Percentiles rank a stretch among this genome's conserved stretches.
Conservation (phyloP, 2,888 invertebrate species). For the Perizoma affinitatum region DNA sequence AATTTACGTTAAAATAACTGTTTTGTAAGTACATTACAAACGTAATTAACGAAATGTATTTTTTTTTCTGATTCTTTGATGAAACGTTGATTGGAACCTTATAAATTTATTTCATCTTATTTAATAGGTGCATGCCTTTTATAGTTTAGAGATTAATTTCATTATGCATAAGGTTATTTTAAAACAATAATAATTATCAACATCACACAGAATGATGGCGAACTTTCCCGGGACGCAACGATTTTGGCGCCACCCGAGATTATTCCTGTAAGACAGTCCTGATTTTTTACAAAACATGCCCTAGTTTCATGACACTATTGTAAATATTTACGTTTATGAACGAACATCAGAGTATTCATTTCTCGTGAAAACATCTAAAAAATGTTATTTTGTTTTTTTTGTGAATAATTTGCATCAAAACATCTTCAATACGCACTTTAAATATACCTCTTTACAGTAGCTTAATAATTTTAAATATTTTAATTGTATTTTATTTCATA, state of each 20-base stretch:
- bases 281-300: conserved; percentile 40
- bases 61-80: too few relatives aligned
- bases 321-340: conserved; percentile 46
- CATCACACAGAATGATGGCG: conserved; percentile 33
- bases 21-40: too few relatives aligned
- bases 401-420: conserved; percentile 10
- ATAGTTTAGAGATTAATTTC: neutral
- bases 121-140: neutral
- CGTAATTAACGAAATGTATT: too few relatives aligned
- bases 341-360: neutral
- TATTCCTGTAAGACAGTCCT: conserved; percentile 57
- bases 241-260: conserved; percentile 52
- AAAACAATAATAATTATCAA: conserved; percentile 17
- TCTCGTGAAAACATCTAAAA: conserved; percentile 2
- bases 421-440: neutral
- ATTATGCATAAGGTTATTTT: neutral
- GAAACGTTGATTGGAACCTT: too few relatives aligned
- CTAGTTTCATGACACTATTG: conserved; percentile 45
- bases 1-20: too few relatives aligned
- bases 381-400: conserved; percentile 11
- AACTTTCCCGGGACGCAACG: conserved; percentile 46
- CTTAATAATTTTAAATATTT: too few relatives aligned
- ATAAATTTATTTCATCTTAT: neutral
- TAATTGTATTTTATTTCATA: too few relatives aligned
- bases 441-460: too few relatives aligned